Conservation (phyloP, 2,113 vertebrate genomes). For the Sceloporus undulatus region DNA sequence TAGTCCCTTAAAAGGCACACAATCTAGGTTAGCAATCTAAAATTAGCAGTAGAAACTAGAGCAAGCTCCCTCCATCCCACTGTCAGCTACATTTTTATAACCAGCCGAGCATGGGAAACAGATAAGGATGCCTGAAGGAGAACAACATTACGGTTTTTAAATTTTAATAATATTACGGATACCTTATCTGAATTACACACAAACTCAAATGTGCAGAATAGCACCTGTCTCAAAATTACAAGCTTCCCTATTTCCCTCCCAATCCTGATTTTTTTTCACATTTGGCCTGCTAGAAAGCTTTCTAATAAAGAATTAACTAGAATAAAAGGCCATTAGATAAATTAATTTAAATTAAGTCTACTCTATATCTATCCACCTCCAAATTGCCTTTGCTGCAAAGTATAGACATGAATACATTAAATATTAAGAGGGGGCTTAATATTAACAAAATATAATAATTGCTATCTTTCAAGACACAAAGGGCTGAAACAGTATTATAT, state of each 20-base stretch:
- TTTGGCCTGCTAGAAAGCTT: neutral
- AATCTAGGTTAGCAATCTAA: slow-evolving; percentile 54
- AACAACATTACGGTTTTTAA: too few relatives aligned
- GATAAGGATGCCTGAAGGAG: neutral
- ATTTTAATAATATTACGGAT: neutral
- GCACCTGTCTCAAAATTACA: neutral
- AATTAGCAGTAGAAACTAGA: slow-evolving; percentile 47
- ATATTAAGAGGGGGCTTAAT: neutral
- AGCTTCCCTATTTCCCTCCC: neutral
- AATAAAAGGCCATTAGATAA: neutral
- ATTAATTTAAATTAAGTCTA: neutral
- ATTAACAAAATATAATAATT: neutral
- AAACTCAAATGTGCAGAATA: neutral
- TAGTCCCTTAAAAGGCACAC: slow-evolving; percentile 16
- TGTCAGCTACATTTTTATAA: slow-evolving; percentile 50
- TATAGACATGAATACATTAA: neutral
- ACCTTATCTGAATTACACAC: neutral
- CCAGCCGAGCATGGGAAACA: neutral
- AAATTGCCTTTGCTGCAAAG: neutral
- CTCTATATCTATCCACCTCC: neutral
- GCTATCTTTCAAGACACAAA: too few relatives aligned
- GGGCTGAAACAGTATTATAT: too few relatives aligned
- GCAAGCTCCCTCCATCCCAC: neutral
- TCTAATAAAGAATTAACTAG: neutral
- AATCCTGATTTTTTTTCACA: neutral